Base-by-base conservation (phyloP, 2,113 vertebrate species). In the Cochlearius cochlearius region DNA sequence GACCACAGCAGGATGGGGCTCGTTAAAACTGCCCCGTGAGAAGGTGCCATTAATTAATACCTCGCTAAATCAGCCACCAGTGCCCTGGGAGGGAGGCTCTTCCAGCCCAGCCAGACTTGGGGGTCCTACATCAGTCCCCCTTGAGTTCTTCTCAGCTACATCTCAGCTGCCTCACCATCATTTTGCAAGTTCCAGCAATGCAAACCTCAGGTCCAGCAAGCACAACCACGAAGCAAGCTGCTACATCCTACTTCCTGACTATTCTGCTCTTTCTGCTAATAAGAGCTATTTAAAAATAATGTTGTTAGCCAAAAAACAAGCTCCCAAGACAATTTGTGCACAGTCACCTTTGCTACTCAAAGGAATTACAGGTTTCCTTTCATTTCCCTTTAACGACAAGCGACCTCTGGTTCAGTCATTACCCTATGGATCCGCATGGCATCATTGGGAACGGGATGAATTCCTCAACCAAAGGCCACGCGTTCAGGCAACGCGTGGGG, bases 91-190 rank as follows among this genome's bases (percentile, higher is more conserved):
- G 49, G 36, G 63, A 82, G 55, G 53, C 34, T 86, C 27, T 68
- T 62, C 32, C 41, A 21, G 39, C 41, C 19, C 21, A 36, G 10
- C 16, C 0, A 0, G 15, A 25, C 19, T 56, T 29, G 7, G 20
- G 63, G 56, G 21, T 66, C 17, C 59, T 43, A 25, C 8, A 12
- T 62, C 45, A 90, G 23, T 27, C 64, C 29, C 34, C 64, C 25
- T 11, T 5, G 29, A 25, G 22, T 32, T 86, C 58, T 74, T 43
- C 84, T 78, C 86, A 71, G 60, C 38, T 69, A 32, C 21, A 21
- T 66, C 76, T 81, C 71, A 43, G 53, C 73, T 77, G 58, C 32
- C 39, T 89, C 50, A 74, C 27, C 49, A 30, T 4, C 59, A 22
- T 27, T 72, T 45, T 49, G 21, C 53, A 69, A 29, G 27, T 32